Conservation (phyloP, 2,113 vertebrate genomes). For the Empidonax alnorum region DNA sequence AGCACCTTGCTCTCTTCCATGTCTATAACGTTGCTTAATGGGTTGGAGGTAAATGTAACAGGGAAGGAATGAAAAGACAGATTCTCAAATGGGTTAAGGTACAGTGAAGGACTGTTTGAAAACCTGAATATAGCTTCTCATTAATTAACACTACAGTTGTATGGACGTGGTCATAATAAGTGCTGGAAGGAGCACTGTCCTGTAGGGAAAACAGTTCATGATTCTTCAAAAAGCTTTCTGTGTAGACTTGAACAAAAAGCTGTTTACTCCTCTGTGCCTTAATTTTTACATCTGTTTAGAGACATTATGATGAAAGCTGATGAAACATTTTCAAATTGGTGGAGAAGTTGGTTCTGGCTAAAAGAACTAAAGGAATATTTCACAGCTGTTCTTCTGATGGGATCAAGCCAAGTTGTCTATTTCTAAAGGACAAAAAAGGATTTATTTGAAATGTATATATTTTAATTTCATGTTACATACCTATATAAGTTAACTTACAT, state of each 20-base stretch:
- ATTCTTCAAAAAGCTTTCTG: not conserved
- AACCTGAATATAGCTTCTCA: not conserved
- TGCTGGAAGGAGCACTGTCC: not conserved
- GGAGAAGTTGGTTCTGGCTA: not conserved
- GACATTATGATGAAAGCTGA: not conserved
- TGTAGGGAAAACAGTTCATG: not conserved
- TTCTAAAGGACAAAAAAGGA: not conserved
- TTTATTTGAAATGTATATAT: not conserved
- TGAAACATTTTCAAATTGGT: not conserved
- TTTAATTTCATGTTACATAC: not conserved
- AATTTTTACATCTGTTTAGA: conserved; percentile 35
- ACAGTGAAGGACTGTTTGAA: not conserved
- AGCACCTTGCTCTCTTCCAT: not conserved
- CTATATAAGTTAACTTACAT: not conserved
- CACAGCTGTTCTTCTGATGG: not conserved
- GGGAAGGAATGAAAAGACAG: not conserved
- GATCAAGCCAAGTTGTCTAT: not conserved
- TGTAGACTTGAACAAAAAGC: not conserved
- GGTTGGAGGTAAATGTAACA: not conserved
- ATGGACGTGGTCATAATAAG: not conserved
- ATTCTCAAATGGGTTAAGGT: not conserved
- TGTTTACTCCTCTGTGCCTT: not conserved
- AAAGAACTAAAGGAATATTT: not conserved
- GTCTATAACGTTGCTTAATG: not conserved
- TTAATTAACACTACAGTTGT: not conserved